These are phyloP conservation scores for Limnodromus scolopaceus DNA, from an alignment of 2,797 vertebrate species.

Conservation along the genomic window DNA sequence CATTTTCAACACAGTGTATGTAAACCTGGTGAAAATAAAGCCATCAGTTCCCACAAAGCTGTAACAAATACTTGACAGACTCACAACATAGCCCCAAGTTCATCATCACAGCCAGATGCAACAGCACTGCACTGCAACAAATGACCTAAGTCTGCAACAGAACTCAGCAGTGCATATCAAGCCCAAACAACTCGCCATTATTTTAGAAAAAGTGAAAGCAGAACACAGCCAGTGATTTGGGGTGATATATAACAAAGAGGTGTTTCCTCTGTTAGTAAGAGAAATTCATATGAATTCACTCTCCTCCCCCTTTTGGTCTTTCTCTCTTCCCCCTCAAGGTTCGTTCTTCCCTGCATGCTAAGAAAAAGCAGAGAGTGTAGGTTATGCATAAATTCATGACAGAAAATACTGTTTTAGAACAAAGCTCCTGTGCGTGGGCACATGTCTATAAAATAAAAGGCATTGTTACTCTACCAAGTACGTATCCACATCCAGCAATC, in stretches of 20 bases:
- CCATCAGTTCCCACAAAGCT: neutral
- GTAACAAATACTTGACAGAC: conserved; percentile 18
- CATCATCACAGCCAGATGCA: conserved; percentile 17
- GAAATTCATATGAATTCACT: neutral
- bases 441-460: conserved; percentile 74
- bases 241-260: neutral
- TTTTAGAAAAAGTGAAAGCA: conserved; percentile 28
- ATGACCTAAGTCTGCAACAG: conserved; percentile 5
- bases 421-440: conserved; percentile 67
- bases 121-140: conserved; percentile 30
- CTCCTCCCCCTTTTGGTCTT: neutral
- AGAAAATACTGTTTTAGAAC: conserved; percentile 71
- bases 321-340: neutral
- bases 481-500: conserved; percentile 61
- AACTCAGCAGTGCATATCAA: neutral
- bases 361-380: conserved; percentile 31
- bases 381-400: conserved; percentile 58
- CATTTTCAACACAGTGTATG: neutral
- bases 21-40: conserved; percentile 9
- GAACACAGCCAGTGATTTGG: neutral
- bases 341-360: neutral
- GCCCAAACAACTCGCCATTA: neutral
- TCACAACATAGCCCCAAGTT: conserved; percentile 2
- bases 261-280: neutral
- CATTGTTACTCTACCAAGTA: conserved; percentile 69